Evolutionary conservation across 2,888 invertebrate genomes (phyloP), one percentile per base, ranked within the genome.

Genomic region (Hyppa rectilinea): DNA sequence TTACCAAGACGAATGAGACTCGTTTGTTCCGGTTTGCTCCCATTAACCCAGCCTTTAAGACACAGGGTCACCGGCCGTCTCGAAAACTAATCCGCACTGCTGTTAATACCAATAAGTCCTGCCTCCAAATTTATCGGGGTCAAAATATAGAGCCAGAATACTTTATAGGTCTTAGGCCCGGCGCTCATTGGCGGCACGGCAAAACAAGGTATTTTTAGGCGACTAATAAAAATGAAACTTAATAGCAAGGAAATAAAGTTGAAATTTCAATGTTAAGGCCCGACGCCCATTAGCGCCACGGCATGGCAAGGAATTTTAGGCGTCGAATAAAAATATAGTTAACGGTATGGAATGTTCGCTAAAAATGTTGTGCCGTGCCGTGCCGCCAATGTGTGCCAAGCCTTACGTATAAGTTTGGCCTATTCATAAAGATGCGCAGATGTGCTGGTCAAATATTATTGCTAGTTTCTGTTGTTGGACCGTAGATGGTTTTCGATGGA

Each of bases 11-110:
- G 90, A 88, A 94, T 93, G 88, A 83, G 40, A 77, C 77, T 89
- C 92, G 89, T 94, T 93, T 92, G 91, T 93, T 92, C 91, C 90
- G 90, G 90, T 92, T 91, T 90, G 89, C 87, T 89, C 89, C 91
- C 90, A 92, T 93, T 93, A 93, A 92, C 92, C 91, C 89, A 80
- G 83, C 85, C 89, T 88, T 86, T 89, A 91, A 92, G 92, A 91
- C 87, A 89, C 88, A 75, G 89, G 86, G 86, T 84, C 87, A 85
- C 87, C 83, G 85, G 85, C 85, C 85, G 79, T 85, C 88, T 83
- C 81, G 80, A 83, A 82, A 87, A 87, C 88, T 90, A 90, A 90
- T 91, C 90, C 88, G 60, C 75, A 55, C 75, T 78, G 81, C 82
- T 87, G 88, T 84, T 89, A 89, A 89, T 91, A 90, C 88, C 90